phyloP scores from a whole-genome alignment of 2,113 vertebrate genomes.

The Cyrtonyx montezumae region DNA sequence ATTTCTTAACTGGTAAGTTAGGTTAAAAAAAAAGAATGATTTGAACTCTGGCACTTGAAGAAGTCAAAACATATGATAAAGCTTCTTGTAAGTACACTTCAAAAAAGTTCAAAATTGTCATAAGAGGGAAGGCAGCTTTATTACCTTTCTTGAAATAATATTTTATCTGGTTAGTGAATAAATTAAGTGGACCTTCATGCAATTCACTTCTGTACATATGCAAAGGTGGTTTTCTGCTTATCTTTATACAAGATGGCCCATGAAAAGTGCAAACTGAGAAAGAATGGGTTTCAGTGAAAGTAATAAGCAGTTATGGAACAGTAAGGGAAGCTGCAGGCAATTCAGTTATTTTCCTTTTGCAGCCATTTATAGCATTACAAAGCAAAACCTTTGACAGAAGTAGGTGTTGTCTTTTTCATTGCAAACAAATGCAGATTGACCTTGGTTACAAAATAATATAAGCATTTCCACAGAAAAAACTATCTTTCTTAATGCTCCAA shows the following conservation, averaged over 20 bases:
- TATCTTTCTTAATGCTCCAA: neutral
- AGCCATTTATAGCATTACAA: neutral
- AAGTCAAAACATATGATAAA: neutral
- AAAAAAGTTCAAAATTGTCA: neutral
- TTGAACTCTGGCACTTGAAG: neutral
- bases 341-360: neutral
- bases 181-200: neutral
- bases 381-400: neutral
- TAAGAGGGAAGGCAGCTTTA: neutral
- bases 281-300: neutral
- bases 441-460: neutral
- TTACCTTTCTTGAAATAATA: neutral
- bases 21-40: neutral
- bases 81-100: neutral
- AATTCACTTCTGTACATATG: neutral
- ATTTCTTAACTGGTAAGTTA: neutral
- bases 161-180: neutral
- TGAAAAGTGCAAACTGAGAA: neutral
- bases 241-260: fast-evolving
- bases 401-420: neutral
- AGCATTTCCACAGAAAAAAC: neutral
- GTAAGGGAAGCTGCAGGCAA: neutral
- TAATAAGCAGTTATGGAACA: neutral
- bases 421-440: neutral
- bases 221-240: neutral